Conservation (phyloP, 2,888 invertebrate genomes). For the Aproaerema taeniolella region DNA sequence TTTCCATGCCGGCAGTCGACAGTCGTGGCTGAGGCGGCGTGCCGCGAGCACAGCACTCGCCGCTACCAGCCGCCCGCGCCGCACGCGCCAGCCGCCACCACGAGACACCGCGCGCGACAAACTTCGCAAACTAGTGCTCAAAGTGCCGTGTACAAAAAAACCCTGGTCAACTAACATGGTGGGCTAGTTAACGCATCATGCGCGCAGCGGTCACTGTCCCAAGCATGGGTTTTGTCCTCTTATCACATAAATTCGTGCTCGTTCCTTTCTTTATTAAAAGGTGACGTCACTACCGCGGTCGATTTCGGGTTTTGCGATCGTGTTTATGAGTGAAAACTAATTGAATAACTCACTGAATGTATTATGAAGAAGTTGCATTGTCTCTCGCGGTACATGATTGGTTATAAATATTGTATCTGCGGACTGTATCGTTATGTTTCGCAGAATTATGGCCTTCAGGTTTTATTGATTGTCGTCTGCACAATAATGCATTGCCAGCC, state of each 20-base stretch:
- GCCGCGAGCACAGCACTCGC: conserved; percentile 62
- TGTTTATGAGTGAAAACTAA: conserved; percentile 21
- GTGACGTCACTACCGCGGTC: conserved; percentile 67
- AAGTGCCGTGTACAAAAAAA: conserved; percentile 31
- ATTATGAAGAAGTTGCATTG: conserved; percentile 48
- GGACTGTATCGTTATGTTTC: conserved; percentile 26
- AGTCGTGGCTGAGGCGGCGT: conserved; percentile 72
- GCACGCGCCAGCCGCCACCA: conserved; percentile 19
- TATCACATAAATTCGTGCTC: conserved; percentile 55
- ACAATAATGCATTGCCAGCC: conserved; percentile 31
- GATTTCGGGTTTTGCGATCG: conserved; percentile 38
- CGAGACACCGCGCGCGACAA: conserved; percentile 17
- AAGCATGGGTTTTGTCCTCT: conserved; percentile 47
- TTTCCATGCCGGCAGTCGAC: conserved; percentile 75
- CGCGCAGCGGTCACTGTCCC: conserved; percentile 51
- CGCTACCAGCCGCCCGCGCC: conserved; percentile 43
- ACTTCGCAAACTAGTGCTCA: conserved; percentile 31
- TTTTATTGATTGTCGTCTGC: conserved; percentile 45
- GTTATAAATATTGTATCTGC: conserved; percentile 15
- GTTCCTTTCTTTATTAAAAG: conserved; percentile 62
- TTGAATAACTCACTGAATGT: not conserved
- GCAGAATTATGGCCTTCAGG: conserved; percentile 38
- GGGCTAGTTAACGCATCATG: conserved; percentile 62
- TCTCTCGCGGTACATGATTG: conserved; percentile 37
- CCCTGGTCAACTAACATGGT: conserved; percentile 34